A percentile compares a stretch with the other conserved stretches of the same genome.
phyloP scores from a whole-genome alignment of 2,113 vertebrate species.

The Sylvietta virens region DNA sequence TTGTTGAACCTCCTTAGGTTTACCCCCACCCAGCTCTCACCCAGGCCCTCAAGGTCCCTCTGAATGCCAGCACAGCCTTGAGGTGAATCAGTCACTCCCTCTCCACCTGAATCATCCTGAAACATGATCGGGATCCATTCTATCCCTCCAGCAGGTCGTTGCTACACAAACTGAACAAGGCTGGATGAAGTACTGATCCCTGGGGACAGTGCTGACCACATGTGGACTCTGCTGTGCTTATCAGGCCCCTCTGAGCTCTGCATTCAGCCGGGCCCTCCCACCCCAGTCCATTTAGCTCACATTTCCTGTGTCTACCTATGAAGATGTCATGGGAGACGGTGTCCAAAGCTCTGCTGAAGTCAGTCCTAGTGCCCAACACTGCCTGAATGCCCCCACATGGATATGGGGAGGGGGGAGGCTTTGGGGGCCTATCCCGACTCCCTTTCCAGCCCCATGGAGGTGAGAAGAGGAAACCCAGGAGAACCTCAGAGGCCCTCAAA shows the following conservation, averaged over 20 bases:
- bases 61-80: neutral
- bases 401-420: neutral
- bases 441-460: neutral
- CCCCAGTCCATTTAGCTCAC: too few relatives aligned
- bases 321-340: too few relatives aligned
- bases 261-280: neutral
- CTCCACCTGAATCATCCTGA: neutral
- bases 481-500: neutral
- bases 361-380: neutral
- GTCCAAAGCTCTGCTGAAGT: neutral
- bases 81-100: neutral
- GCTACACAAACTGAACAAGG: neutral
- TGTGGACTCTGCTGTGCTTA: neutral
- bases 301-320: accelerated
- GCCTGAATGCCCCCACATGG: accelerated
- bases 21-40: neutral
- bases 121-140: neutral
- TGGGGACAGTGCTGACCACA: neutral
- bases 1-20: neutral
- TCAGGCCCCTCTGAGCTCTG: neutral
- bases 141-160: accelerated
- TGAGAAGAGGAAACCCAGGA: neutral
- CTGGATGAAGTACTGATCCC: neutral
- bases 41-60: neutral
- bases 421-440: neutral